phyloP scores from a whole-genome alignment of 2,113 vertebrate species.

The Eubucco bourcierii region DNA sequence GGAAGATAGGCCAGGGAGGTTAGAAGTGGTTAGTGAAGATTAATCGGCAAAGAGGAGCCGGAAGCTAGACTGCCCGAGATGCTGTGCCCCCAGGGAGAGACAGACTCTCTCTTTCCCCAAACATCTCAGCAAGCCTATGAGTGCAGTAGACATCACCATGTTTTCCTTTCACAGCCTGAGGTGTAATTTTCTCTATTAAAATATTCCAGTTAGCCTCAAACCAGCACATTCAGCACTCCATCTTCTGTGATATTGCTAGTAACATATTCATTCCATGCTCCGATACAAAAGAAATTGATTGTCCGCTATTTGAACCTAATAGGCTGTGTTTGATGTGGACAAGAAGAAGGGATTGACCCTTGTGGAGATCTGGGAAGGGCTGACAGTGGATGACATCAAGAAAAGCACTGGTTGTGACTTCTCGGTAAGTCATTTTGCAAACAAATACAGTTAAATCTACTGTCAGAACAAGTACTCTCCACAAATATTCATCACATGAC shows the following conservation, averaged over 20 bases:
- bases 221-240: too few species aligned
- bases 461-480: not conserved
- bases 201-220: too few species aligned
- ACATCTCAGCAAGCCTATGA: too few species aligned
- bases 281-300: not conserved
- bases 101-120: too few species aligned
- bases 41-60: too few species aligned
- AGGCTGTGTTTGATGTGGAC: constrained; percentile 97
- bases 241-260: not conserved
- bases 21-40: too few species aligned
- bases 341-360: constrained; percentile 89
- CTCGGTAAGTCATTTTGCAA: constrained; percentile 76
- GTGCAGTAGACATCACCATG: too few species aligned
- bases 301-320: not conserved
- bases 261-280: not conserved
- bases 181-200: too few species aligned
- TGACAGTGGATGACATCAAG: constrained; percentile 90
- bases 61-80: too few species aligned
- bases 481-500: not conserved
- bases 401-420: constrained; percentile 92
- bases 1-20: too few species aligned
- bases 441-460: not conserved
- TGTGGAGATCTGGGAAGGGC: constrained; percentile 91
- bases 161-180: too few species aligned
- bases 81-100: too few species aligned